Evolutionary conservation across 2,797 vertebrate genomes (phyloP), one percentile per base, ranked within the genome.

Genomic region (Pygocentrus nattereri): DNA sequence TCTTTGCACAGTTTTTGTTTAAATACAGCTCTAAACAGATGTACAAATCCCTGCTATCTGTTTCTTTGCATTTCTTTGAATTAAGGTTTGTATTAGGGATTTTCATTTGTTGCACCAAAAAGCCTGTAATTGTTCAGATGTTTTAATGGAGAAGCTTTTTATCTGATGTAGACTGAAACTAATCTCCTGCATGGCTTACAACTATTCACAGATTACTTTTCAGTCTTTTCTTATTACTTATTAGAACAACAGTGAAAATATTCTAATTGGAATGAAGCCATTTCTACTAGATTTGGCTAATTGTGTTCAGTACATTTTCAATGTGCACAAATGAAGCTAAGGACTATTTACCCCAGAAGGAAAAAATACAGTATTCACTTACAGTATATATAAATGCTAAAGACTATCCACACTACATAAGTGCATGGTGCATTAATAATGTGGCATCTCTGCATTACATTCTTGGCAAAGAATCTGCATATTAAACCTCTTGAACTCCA

Each of bases 81-180:
- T 10, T 44, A 10, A 44, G 41, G 41, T 44, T 44, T 10, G 41
- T 49, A 54, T 74, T 8, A 16, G 23, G 27, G 23, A 80, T 80
- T 65, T 18, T 27, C 59, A 80, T 15, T 54, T 58, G 5, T 27
- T 44, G n/a, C 19, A 23, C 34, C 61, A 12, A 74, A 69, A 79
- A 41, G 44, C 23, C 1, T 7, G 23, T 34, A 30, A 59, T 34
- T 82, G 73, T 74, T 71, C 81, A 59, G 59, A 64, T 76, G 77
- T 70, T 69, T n/a, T 81, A 71, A 81, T n/a, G 30, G 68, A 81
- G 34, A 56, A 44, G 0, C 15, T 70, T 56, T 85, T 73, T 84
- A 87, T 89, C 86, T 78, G 75, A 87, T 85, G 76, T 73, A 88
- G 85, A 89, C 79, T 19, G 27, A 38, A 76, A 23, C 65, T 71